These are phyloP conservation scores for Coryphaenoides rupestris DNA, from an alignment of 2,113 vertebrate species.

Conservation along the genomic window DNA sequence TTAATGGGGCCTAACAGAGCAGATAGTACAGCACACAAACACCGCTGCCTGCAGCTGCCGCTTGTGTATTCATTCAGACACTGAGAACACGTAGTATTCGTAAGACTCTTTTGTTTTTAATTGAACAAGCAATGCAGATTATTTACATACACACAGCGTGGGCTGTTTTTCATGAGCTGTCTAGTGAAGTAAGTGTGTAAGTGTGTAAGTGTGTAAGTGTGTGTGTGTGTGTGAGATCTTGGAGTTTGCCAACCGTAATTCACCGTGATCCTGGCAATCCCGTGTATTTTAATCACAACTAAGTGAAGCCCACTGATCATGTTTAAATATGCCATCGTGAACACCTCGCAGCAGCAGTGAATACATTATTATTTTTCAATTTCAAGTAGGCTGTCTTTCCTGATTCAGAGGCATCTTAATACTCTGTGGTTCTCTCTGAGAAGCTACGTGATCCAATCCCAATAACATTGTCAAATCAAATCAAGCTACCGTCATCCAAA, in stretches of 20 bases:
- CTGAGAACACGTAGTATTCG: not conserved
- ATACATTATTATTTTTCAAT: constrained; percentile 5
- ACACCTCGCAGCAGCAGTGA: constrained; percentile 33
- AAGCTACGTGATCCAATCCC: constrained; percentile 11
- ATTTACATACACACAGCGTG: constrained; percentile 62
- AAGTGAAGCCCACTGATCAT: constrained; percentile 17
- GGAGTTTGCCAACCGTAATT: constrained; percentile 52
- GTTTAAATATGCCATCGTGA: constrained; percentile 18
- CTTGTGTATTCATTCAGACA: not conserved
- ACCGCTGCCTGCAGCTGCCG: not conserved
- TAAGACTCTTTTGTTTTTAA: constrained; percentile 44
- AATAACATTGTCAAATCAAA: not conserved
- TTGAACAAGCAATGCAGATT: constrained; percentile 72
- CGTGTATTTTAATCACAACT: constrained; percentile 22
- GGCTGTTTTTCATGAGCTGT: constrained; percentile 1
- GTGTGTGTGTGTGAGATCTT: constrained; percentile 57
- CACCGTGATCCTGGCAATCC: constrained; percentile 22
- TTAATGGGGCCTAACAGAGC: not conserved
- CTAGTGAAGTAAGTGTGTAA: constrained; percentile 13
- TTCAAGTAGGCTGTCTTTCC: not conserved
- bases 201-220: constrained; percentile 31
- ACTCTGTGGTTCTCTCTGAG: constrained; percentile 21
- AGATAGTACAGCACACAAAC: not conserved
- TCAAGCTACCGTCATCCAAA: constrained; percentile 10
- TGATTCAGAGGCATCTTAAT: constrained; percentile 22